These are phyloP conservation scores for Rhinogobio ventralis DNA, from an alignment of 2,797 vertebrate species.

Conservation along the genomic window DNA sequence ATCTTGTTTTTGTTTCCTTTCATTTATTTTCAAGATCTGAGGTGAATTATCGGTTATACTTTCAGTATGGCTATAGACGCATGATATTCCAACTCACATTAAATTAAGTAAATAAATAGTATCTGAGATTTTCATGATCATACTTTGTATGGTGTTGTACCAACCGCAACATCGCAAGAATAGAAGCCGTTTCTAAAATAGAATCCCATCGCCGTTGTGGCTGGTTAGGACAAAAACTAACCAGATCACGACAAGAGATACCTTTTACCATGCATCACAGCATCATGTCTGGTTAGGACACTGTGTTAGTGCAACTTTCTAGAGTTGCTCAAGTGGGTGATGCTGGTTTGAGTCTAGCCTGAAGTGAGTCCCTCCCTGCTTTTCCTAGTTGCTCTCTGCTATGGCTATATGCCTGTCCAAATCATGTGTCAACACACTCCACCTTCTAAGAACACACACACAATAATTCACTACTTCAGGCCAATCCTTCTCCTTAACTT, in stretches of 20 bases:
- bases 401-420: neutral
- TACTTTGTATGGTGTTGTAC: neutral
- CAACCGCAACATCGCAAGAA: neutral
- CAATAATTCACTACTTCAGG: neutral
- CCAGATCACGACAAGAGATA: too few relatives aligned
- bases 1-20: neutral
- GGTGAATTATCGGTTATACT: neutral
- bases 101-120: neutral
- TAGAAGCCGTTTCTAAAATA: neutral
- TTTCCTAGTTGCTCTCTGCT: neutral
- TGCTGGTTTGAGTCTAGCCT: neutral
- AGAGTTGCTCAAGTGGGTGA: neutral
- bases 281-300: neutral
- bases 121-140: neutral
- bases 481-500: constrained; percentile 1
- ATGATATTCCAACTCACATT: neutral
- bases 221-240: neutral
- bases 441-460: constrained; percentile 16
- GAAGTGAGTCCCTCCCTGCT: neutral
- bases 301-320: neutral
- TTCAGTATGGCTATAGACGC: neutral
- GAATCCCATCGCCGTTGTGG: neutral
- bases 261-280: neutral
- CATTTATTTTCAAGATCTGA: neutral
- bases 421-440: constrained; percentile 10